Evolutionary conservation across 2,113 vertebrate genomes (phyloP), one percentile per base, ranked within the genome.

Genomic region (Thamnophis sirtalis): DNA sequence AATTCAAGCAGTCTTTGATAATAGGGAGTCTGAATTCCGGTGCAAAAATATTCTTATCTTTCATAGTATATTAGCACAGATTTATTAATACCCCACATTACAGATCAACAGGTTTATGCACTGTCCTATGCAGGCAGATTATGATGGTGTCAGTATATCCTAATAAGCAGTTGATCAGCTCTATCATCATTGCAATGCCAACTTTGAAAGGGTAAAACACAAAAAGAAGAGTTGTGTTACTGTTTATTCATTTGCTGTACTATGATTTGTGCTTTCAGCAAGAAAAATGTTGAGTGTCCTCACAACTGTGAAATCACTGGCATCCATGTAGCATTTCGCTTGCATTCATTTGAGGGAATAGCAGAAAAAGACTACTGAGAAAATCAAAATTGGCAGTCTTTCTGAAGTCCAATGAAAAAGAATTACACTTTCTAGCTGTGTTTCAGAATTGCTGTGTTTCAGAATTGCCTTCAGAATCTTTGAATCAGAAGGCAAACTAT

Each of bases 311-410:
- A 56, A 88, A 88, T 56, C 38, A 88, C 11, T 56, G 87, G 87
- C 87, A 88, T 19, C 87, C 56, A 51, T 5, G 21, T 56, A 19
- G 54, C 19, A 22, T 38, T 56, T 54, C n/a, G 8, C 48, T 50
- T 51, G 80, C 84, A 80, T 85, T 48, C 0, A n/a, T 15, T 55
- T 24, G 3, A 53, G 4, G 89, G 33, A 1, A 0, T 0, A 0
- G 2, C 87, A 56, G 0, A 10, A 88, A 21, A 80, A 58, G 90
- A 51, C 0, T 28, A 22, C 19, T 0, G 1, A 58, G 7, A 49
- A 49, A 51, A 87, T 43, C 68, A 86, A 91, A n/a, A 43, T 49
- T 26, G 86, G 33, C 58, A 73, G 9, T 91, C 85, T 68, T 11
- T 49, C 54, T 58, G 63, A 58, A 88, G 73, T 48, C 24, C 56